These are phyloP conservation scores for Eumaeus atala DNA, from an alignment of 1,140 invertebrate genomes.

Conservation along the genomic window DNA sequence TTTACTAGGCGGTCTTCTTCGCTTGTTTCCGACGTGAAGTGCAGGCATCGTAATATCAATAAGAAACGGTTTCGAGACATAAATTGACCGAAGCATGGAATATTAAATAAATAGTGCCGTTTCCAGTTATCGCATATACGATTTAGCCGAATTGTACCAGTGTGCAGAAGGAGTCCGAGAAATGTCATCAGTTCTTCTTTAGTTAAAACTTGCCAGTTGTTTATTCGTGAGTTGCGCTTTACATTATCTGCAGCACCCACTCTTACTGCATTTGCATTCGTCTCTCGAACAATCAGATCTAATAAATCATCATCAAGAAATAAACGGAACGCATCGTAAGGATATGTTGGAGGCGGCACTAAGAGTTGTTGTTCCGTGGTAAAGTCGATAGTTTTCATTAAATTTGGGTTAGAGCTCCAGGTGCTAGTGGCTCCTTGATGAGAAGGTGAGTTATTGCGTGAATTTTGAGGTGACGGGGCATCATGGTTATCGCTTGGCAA, in stretches of 20 bases:
- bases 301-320: constrained; percentile 26
- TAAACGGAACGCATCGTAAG: constrained; percentile 28
- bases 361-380: too few relatives aligned
- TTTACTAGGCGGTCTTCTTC: constrained; percentile 27
- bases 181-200: constrained; percentile 36
- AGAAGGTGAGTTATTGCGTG: too few relatives aligned
- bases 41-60: constrained; percentile 37
- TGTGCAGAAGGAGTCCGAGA: constrained; percentile 42
- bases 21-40: constrained; percentile 28
- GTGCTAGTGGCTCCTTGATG: too few relatives aligned
- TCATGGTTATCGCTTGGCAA: too few relatives aligned
- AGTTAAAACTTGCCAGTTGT: constrained; percentile 34
- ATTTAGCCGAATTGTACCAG: constrained; percentile 37
- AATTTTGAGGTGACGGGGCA: too few relatives aligned
- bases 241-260: constrained; percentile 16
- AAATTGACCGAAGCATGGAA: constrained; percentile 30
- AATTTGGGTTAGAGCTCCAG: too few relatives aligned
- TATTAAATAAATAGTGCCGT: constrained; percentile 34
- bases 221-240: constrained; percentile 24
- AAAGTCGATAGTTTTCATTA: too few relatives aligned
- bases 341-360: constrained; percentile 28
- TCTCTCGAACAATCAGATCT: constrained; percentile 26
- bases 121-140: constrained; percentile 45
- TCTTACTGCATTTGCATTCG: constrained; percentile 28
- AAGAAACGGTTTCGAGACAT: constrained; percentile 44